Conservation (phyloP, 2,888 invertebrate species). For the Eupithecia subumbrata region DNA sequence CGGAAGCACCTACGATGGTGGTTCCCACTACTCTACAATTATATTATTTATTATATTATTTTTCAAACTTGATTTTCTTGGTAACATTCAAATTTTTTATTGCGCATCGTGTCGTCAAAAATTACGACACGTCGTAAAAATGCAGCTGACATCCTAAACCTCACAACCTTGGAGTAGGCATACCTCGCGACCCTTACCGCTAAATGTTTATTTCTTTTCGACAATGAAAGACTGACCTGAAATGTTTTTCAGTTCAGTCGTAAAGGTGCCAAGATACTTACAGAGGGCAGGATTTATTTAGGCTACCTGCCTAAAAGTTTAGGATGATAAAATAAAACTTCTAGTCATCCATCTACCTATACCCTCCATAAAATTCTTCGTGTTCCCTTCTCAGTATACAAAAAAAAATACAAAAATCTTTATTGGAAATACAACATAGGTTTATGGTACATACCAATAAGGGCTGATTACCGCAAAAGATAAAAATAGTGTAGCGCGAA, state of each 20-base stretch:
- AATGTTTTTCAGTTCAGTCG: constrained; percentile 9
- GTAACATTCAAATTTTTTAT: neutral
- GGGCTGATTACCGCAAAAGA: too few relatives aligned
- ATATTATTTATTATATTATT: neutral
- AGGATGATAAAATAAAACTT: constrained; percentile 1
- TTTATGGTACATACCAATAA: too few relatives aligned
- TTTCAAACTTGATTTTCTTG: neutral
- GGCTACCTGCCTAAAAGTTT: neutral
- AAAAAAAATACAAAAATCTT: too few relatives aligned
- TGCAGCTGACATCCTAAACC: neutral
- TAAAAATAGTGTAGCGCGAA: too few relatives aligned
- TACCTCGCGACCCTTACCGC: neutral
- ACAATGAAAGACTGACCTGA: constrained; percentile 13
- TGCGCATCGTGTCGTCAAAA: constrained; percentile 9
- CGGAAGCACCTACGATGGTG: too few relatives aligned
- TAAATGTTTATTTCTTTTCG: constrained; percentile 3
- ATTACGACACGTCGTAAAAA: constrained; percentile 3
- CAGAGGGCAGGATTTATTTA: neutral
- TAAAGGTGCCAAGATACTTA: constrained; percentile 8
- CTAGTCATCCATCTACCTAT: neutral
- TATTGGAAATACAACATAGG: too few relatives aligned
- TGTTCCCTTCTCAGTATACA: neutral
- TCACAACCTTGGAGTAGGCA: neutral
- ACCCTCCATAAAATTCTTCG: neutral
- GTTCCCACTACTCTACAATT: too few relatives aligned